Base-by-base conservation (phyloP, 1,140 invertebrate genomes). In the Drosophila obscura region DNA sequence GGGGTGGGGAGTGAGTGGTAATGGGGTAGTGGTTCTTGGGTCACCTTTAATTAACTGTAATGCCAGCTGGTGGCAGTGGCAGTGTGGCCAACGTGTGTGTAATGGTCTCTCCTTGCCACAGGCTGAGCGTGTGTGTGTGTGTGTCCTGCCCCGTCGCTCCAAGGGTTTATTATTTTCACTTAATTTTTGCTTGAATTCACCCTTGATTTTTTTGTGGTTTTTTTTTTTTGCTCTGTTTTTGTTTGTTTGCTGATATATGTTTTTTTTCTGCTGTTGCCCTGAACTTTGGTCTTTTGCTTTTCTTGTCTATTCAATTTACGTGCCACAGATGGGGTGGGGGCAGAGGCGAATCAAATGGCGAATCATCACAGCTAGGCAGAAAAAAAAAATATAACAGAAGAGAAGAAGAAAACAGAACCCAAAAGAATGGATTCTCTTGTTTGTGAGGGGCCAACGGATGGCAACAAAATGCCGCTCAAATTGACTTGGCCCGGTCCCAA, bases 141-240 rank as follows among this genome's bases (percentile, higher is more conserved):
- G 19, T 63, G 11, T 52, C 22, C 35, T 46, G 5, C 19, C 45
- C 43, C 31, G 15, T 64, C 46, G 56, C 72, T 11, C 45, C 46
- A 58, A 52, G 62, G 65, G 82, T 87, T 85, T 87, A 85, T 85
- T 85, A 85, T 87, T 85, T 85, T 85, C 82, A 85, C 81, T 85
- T 85, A 85, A 85, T 87, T 85, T 85, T 80, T 75, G 82, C 81
- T 65, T 31, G 69, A 82, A 68, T 77, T 77, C 58, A 51, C 57
- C 53, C 53, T 62, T 69, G 68, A 44, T 50, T 60, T 28, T 68
- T 43, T 49, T 16, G 16, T 16, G 16, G 16, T 49, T 35, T 11
- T 39, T 13, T 52, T 24, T 24, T 5, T 15, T 44, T 39, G 46
- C 11, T 61, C 11, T 41, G 28, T 64, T 45, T 39, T 13, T 55